phyloP scores from a whole-genome alignment of 2,888 invertebrate genomes.

The Gortyna flavago region DNA sequence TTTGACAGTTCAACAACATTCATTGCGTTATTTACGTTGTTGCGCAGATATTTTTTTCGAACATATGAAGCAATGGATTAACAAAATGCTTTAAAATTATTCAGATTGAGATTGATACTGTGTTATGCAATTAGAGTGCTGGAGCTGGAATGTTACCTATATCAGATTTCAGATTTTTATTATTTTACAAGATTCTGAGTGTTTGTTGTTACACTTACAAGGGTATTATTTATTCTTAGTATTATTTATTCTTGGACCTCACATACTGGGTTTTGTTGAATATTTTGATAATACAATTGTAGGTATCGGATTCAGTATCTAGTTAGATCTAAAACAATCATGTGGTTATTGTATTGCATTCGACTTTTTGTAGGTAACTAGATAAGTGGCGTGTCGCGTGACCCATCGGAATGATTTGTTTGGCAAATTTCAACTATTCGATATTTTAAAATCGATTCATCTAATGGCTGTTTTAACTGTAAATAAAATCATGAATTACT shows the following conservation, averaged over 20 bases:
- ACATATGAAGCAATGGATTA: too few relatives aligned
- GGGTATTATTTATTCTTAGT: too few relatives aligned
- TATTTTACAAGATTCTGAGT: background rate
- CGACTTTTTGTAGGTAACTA: background rate
- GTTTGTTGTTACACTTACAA: background rate
- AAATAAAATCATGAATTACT: conserved; percentile 19
- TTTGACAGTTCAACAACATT: too few relatives aligned
- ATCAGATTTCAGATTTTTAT: background rate
- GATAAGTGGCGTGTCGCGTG: background rate
- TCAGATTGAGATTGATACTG: too few relatives aligned
- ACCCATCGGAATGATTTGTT: background rate
- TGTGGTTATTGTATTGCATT: background rate
- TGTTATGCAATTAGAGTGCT: too few relatives aligned
- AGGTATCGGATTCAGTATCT: background rate
- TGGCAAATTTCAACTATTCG: background rate
- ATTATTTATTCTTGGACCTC: background rate
- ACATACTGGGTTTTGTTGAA: background rate
- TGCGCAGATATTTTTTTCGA: too few relatives aligned
- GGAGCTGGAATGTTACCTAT: too few relatives aligned
- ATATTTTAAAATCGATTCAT: conserved; percentile 17
- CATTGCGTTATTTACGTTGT: too few relatives aligned
- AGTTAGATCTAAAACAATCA: background rate
- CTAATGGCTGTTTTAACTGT: conserved; percentile 1
- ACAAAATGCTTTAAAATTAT: too few relatives aligned
- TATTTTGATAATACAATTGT: background rate